A percentile compares a stretch with the other conserved stretches of the same genome.
Evolutionary conservation across 1,140 invertebrate genomes (phyloP).

Genomic region (Mercenaria mercenaria): DNA sequence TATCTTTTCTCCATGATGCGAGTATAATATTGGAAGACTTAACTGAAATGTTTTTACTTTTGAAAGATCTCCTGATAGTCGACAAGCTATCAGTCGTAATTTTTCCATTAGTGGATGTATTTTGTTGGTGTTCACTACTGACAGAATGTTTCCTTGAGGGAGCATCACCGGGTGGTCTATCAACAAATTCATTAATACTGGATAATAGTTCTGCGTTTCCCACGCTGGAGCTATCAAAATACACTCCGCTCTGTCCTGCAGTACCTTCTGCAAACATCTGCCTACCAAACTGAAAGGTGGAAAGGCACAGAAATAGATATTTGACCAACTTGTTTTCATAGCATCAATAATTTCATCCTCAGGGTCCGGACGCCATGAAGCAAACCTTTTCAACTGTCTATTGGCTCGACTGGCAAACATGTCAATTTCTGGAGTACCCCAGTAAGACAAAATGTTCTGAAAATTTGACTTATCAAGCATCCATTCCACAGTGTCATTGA

Average conservation of each 20-base stretch:
- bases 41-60: conserved; percentile 25
- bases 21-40: conserved; percentile 39
- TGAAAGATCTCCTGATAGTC: conserved; percentile 48
- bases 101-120: conserved; percentile 33
- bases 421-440: conserved; percentile 44
- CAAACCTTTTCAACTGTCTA: conserved; percentile 53
- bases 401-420: conserved; percentile 69
- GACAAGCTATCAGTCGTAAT: conserved; percentile 55
- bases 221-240: conserved; percentile 55
- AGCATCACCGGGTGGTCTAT: conserved; percentile 46
- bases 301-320: conserved; percentile 31
- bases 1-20: conserved; percentile 33
- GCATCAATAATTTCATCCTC: conserved; percentile 57
- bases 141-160: conserved; percentile 24
- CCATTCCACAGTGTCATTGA: conserved; percentile 31
- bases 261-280: conserved; percentile 49
- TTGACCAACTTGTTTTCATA: conserved; percentile 49
- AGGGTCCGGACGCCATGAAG: conserved; percentile 64
- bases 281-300: conserved; percentile 63
- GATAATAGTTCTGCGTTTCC: conserved; percentile 53
- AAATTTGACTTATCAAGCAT: conserved; percentile 3
- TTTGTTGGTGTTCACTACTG: not conserved
- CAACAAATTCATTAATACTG: conserved; percentile 27
- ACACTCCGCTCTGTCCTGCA: not conserved
- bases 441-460: not conserved